Conservation (phyloP, 2,113 vertebrate genomes). For the Anhinga rufa region DNA sequence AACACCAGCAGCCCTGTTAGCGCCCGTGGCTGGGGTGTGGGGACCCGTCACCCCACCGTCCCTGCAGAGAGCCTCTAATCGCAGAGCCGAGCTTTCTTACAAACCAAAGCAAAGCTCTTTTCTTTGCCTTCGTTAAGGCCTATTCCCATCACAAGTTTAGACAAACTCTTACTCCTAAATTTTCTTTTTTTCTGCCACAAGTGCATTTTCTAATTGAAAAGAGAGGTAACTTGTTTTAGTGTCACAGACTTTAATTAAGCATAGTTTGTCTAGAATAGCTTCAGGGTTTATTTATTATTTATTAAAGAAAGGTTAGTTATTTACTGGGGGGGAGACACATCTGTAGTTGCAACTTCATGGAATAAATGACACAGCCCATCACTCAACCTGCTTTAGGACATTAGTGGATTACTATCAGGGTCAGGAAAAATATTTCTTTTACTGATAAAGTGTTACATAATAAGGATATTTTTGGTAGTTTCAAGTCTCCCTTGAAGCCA, state of each 20-base stretch:
- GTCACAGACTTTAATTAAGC: slow-evolving; percentile 45
- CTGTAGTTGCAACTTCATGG: not conserved
- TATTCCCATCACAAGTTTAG: not conserved
- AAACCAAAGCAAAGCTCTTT: not conserved
- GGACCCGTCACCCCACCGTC: not conserved
- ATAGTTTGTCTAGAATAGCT: slow-evolving; percentile 8
- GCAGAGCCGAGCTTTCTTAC: not conserved
- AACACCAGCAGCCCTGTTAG: not conserved
- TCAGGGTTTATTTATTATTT: slow-evolving; percentile 52
- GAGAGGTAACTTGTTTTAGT: slow-evolving; percentile 10
- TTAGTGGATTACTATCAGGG: not conserved
- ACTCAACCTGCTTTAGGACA: not conserved
- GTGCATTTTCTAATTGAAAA: slow-evolving; percentile 20
- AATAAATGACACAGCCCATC: not conserved
- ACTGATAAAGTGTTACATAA: not conserved
- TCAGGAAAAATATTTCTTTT: not conserved
- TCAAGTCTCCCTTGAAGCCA: not conserved
- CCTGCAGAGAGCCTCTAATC: not conserved
- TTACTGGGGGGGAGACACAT: not conserved
- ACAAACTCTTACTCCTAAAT: not conserved
- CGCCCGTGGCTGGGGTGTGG: accelerated
- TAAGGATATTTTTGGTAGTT: not conserved
- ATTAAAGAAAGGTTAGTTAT: slow-evolving; percentile 47
- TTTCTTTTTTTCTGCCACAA: not conserved
- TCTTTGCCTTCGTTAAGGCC: not conserved